A percentile compares a stretch with the other conserved stretches of the same genome.
These are phyloP conservation scores for Tenthredo distinguenda DNA, from an alignment of 2,888 invertebrate genomes.

Conservation along the genomic window DNA sequence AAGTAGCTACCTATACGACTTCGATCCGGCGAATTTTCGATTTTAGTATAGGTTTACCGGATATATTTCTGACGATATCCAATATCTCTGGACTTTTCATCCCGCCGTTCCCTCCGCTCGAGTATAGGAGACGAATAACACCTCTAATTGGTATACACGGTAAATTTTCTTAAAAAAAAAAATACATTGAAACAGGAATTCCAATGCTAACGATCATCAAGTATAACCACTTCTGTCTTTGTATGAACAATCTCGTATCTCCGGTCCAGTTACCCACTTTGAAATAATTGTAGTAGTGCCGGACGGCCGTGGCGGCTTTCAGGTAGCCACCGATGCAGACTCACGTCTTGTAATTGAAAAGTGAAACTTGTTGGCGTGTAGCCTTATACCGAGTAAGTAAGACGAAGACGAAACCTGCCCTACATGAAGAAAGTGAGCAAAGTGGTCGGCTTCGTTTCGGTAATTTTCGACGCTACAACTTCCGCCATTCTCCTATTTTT, in stretches of 20 bases:
- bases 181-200: background rate
- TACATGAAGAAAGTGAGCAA: constrained; percentile 17
- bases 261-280: constrained; percentile 49
- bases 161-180: background rate
- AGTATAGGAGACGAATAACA: constrained; percentile 2
- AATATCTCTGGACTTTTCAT: background rate
- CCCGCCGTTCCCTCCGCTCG: background rate
- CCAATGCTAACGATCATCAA: background rate
- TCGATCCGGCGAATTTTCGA: background rate
- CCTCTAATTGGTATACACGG: background rate
- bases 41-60: background rate
- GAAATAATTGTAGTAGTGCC: constrained; percentile 29
- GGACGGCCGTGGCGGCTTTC: background rate
- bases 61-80: background rate
- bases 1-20: background rate
- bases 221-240: background rate
- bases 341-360: constrained; percentile 50
- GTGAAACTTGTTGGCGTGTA: constrained; percentile 36
- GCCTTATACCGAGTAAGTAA: constrained; percentile 9
- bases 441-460: background rate
- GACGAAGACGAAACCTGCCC: constrained; percentile 29
- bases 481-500: background rate
- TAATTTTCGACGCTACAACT: background rate
- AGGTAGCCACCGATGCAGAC: constrained; percentile 24
- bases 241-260: constrained; percentile 31